Evolutionary conservation across 2,797 vertebrate genomes (phyloP), one percentile per base, ranked within the genome.

Genomic region (Enteromius fasciolatus): DNA sequence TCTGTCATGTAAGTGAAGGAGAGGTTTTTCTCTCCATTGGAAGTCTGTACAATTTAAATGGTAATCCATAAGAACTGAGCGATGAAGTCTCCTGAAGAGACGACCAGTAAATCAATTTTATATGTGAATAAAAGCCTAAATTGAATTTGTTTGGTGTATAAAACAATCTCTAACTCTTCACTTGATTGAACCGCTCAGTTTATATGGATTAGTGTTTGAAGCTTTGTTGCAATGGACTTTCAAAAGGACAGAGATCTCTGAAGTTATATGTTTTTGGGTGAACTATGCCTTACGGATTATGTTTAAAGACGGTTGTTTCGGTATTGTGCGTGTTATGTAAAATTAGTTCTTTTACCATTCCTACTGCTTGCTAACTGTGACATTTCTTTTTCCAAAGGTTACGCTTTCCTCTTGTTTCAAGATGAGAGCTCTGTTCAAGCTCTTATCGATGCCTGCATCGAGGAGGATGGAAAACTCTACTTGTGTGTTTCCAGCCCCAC

Each of bases 351-450:
- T 52, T 25, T 52, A 11, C 18, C 1, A 33, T 7, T 52, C 17
- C 28, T 31, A 18, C 46, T 20, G 70, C 10, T 52, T 75, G 9
- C 33, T 76, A 46, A 63, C 15, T 46, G n/a, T 28, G 15, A 76
- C 61, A 28, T 44, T 5, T 0, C 0, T 76, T 68, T 76, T 63
- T 70, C 69, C 80, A 79, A 85, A 99, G 98, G 98, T 89, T 99
- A 99, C 69, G 98, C 98, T 86, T 99, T 99, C 94, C 96, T 99
- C 91, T 96, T 99, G 79, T 99, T 99, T 92, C 98, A 99, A 96
- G 98, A 99, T 83, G 98, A 99, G 93, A 99, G 98, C 94, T 99
- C 98, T 25, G 98, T 99, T 79, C 98, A 99, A 94, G 97, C 98
- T 90, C 93, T 99, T 92, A 99, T 99, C 84, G 97, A 99, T 76